Conservation (phyloP, 2,113 vertebrate species). For the Perca schrenkii region DNA sequence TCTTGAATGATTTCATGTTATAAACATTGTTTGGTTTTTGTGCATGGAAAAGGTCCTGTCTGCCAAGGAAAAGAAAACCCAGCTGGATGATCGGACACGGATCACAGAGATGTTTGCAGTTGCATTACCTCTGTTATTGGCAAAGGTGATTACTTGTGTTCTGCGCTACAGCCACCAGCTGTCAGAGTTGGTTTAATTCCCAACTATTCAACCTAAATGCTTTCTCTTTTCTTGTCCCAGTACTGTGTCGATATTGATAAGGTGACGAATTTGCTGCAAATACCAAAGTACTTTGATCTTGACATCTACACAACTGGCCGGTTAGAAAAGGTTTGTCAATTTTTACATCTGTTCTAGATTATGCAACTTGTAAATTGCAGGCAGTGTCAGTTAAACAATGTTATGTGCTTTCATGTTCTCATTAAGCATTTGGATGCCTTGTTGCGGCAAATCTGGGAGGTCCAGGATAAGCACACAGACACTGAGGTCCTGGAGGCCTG, state of each 20-base stretch:
- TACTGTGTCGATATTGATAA: constrained; percentile 97
- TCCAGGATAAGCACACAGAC: constrained; percentile 98
- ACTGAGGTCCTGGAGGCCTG: constrained; percentile 95
- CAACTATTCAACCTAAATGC: neutral
- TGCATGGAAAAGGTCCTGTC: constrained; percentile 88
- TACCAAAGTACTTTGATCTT: constrained; percentile 97
- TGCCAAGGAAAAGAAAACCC: constrained; percentile 96
- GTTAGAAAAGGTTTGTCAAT: constrained; percentile 92
- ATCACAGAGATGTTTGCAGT: constrained; percentile 96
- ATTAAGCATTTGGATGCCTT: constrained; percentile 94
- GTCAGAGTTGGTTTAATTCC: neutral
- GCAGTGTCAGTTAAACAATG: neutral
- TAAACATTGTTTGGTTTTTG: constrained; percentile 20
- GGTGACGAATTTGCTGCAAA: constrained; percentile 93
- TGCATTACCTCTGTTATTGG: constrained; percentile 92
- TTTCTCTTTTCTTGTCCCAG: constrained; percentile 72
- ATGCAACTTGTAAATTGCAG: neutral
- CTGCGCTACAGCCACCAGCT: neutral
- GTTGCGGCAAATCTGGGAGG: constrained; percentile 94
- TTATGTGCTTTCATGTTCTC: neutral
- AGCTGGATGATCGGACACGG: constrained; percentile 95
- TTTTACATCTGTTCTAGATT: neutral
- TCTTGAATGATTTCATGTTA: constrained; percentile 1
- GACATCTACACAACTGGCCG: constrained; percentile 98
- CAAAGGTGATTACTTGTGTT: constrained; percentile 85